Evolutionary conservation across 2,888 invertebrate genomes (phyloP).

Genomic region (Ennomos quercinarius): DNA sequence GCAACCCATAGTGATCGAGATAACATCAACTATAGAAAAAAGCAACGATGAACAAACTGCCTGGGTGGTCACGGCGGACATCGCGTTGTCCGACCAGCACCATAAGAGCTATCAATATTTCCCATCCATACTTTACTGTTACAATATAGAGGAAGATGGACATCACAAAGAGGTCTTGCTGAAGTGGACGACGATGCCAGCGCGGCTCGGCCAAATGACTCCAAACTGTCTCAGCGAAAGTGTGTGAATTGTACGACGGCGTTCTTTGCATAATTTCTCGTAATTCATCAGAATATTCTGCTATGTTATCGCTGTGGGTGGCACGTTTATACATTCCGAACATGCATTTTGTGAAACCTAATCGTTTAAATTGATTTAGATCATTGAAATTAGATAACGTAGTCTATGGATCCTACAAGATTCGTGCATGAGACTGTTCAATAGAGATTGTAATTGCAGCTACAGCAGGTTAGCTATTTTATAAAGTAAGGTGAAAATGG

Average conservation of each 20-base stretch:
- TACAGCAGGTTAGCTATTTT: constrained; percentile 9
- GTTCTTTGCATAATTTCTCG: constrained; percentile 74
- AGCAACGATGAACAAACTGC: constrained; percentile 59
- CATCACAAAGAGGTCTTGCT: constrained; percentile 48
- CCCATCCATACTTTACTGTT: constrained; percentile 10
- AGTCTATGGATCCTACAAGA: not conserved
- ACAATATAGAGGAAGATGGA: constrained; percentile 28
- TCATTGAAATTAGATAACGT: constrained; percentile 3
- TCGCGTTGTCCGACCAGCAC: constrained; percentile 58
- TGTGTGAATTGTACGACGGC: constrained; percentile 65
- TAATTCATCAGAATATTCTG: constrained; percentile 69
- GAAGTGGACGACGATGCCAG: constrained; percentile 54
- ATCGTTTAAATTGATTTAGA: constrained; percentile 19
- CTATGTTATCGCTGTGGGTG: constrained; percentile 70
- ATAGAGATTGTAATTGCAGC: not conserved
- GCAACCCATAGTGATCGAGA: constrained; percentile 67
- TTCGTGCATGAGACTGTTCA: not conserved
- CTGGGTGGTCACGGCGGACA: constrained; percentile 73
- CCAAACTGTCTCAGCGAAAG: constrained; percentile 82
- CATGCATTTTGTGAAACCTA: constrained; percentile 35
- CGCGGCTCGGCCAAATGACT: constrained; percentile 55
- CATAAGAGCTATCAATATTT: constrained; percentile 45
- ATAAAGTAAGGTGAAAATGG: constrained; percentile 24
- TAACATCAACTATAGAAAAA: constrained; percentile 71
- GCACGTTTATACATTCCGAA: constrained; percentile 59